Conservation (phyloP, 2,797 vertebrate species). For the Molossus alvarezi region DNA sequence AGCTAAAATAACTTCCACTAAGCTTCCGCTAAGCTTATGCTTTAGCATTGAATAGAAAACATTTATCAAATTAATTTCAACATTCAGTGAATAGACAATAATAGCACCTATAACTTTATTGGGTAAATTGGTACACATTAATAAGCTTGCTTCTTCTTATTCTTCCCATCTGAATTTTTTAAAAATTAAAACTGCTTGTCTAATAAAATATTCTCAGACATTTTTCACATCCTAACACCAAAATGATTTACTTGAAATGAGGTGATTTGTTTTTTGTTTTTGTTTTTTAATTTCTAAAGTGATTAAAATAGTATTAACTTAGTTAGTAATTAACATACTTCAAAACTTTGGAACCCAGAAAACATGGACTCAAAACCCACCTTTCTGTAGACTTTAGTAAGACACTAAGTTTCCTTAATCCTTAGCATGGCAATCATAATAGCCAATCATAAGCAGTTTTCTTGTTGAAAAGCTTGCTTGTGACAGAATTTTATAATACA, state of each 20-base stretch:
- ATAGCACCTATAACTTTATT: background rate
- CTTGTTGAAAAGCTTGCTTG: conserved; percentile 10
- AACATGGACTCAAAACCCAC: background rate
- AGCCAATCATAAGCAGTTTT: background rate
- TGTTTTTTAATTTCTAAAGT: background rate
- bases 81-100: background rate
- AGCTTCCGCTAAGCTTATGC: background rate
- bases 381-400: background rate
- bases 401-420: background rate
- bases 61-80: background rate
- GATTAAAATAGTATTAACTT: background rate
- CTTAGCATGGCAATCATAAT: conserved; percentile 3
- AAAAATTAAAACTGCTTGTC: background rate
- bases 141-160: background rate
- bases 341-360: background rate
- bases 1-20: background rate
- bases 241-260: conserved; percentile 54
- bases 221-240: background rate
- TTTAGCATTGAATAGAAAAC: conserved; percentile 31
- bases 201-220: conserved; percentile 19
- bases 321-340: background rate
- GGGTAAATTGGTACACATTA: background rate
- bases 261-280: background rate
- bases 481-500: conserved; percentile 9
- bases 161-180: background rate